These are phyloP conservation scores for Parasteatoda lunata DNA, from an alignment of 2,888 invertebrate genomes.

Conservation along the genomic window DNA sequence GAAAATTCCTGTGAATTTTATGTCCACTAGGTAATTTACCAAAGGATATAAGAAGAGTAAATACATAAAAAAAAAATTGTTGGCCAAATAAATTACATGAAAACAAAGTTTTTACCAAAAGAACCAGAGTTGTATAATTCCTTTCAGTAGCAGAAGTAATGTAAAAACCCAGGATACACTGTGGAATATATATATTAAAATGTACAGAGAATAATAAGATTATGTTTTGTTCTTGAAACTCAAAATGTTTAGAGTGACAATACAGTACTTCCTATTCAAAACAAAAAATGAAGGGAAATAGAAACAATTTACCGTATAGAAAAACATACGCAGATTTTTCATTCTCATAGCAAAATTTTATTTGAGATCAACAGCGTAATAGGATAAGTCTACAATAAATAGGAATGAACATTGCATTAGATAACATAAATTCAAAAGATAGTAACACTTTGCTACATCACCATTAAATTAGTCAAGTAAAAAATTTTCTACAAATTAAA, in stretches of 20 bases:
- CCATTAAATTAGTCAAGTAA: too few relatives aligned
- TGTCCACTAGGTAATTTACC: not conserved
- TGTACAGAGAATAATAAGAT: conserved; percentile 8
- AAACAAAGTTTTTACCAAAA: conserved; percentile 38
- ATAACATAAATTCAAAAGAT: not conserved
- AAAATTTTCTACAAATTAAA: not conserved
- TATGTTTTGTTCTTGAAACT: conserved; percentile 23
- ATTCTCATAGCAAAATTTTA: conserved; percentile 41
- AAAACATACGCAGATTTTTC: conserved; percentile 39
- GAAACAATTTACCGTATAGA: conserved; percentile 47
- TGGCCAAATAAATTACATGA: not conserved
- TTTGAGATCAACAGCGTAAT: conserved; percentile 29
- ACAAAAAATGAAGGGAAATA: not conserved
- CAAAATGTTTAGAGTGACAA: conserved; percentile 30
- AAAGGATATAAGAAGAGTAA: not conserved
- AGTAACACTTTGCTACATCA: too few relatives aligned
- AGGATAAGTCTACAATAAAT: conserved; percentile 40
- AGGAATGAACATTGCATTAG: conserved; percentile 42
- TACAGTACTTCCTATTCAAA: conserved; percentile 17
- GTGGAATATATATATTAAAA: conserved; percentile 54
- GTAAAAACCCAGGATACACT: conserved; percentile 42
- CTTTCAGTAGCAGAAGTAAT: conserved; percentile 45
- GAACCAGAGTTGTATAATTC: conserved; percentile 45
- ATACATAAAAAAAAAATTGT: not conserved
- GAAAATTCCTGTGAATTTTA: not conserved